These are phyloP conservation scores for Carettochelys insculpta DNA, from an alignment of 2,113 vertebrate genomes.

Conservation along the genomic window DNA sequence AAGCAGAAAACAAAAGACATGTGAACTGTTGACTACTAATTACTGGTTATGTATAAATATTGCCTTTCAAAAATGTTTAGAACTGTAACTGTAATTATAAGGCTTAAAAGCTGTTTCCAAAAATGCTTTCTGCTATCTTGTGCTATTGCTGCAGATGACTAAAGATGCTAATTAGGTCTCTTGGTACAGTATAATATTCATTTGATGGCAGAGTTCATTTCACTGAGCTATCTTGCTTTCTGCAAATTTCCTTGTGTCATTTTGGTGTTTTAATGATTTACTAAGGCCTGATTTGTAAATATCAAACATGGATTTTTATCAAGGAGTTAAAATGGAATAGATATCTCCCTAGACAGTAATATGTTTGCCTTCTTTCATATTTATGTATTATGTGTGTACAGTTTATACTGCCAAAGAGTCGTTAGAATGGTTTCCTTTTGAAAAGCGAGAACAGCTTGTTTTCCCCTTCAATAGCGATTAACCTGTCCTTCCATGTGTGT, in stretches of 20 bases:
- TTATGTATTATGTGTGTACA: rapidly evolving
- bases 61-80: conserved; percentile 71
- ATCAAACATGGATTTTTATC: neutral
- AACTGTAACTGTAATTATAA: conserved; percentile 62
- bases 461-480: neutral
- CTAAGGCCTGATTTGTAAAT: conserved; percentile 15
- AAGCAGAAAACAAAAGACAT: conserved; percentile 61
- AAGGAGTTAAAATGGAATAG: neutral
- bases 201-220: conserved; percentile 54
- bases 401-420: neutral
- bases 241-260: conserved; percentile 43
- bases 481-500: neutral
- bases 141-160: conserved; percentile 55
- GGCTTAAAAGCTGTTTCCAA: conserved; percentile 63
- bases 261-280: conserved; percentile 10
- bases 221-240: conserved; percentile 32
- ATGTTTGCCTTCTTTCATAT: neutral
- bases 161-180: conserved; percentile 65
- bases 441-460: neutral
- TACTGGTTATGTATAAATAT: conserved; percentile 65
- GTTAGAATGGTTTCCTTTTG: neutral
- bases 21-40: conserved; percentile 70
- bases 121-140: conserved; percentile 67
- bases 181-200: conserved; percentile 40
- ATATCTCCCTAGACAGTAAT: neutral